A percentile compares a stretch with the other conserved stretches of the same genome.
Evolutionary conservation across 2,797 vertebrate species (phyloP).

Genomic region (Cossypha niveicapilla): DNA sequence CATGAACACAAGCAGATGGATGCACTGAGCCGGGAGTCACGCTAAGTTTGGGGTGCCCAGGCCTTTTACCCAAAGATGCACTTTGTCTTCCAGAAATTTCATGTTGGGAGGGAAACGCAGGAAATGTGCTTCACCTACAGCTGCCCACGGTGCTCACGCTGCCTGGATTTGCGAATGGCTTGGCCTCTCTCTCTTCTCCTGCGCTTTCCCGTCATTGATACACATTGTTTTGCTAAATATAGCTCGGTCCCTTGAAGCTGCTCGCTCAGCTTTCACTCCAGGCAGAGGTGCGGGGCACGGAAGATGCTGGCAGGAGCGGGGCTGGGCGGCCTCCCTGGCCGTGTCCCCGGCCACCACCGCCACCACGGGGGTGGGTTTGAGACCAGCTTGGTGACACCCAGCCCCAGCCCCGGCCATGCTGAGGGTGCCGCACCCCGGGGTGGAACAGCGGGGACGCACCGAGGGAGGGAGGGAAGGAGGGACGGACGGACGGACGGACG

Average conservation of each 20-base stretch:
- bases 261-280: background rate
- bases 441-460: background rate
- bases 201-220: background rate
- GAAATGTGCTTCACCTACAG: background rate
- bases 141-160: background rate
- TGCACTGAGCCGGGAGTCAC: rapidly evolving
- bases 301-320: background rate
- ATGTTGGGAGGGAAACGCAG: rapidly evolving
- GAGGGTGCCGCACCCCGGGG: background rate
- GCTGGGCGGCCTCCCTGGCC: background rate
- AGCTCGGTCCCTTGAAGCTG: background rate
- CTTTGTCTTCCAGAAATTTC: background rate
- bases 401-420: rapidly evolving
- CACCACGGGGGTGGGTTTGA: background rate
- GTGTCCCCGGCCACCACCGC: background rate
- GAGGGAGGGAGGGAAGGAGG: too few species aligned
- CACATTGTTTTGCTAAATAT: background rate
- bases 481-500: background rate
- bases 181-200: background rate
- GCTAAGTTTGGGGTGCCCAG: background rate
- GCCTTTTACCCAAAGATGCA: rapidly evolving
- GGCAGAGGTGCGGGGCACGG: background rate
- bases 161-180: background rate
- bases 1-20: rapidly evolving
- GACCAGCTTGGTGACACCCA: background rate